Percentiles rank a stretch among this genome's conserved stretches.
Evolutionary conservation across 2,113 vertebrate genomes (phyloP).

Genomic region (Limnothrissa miodon): DNA sequence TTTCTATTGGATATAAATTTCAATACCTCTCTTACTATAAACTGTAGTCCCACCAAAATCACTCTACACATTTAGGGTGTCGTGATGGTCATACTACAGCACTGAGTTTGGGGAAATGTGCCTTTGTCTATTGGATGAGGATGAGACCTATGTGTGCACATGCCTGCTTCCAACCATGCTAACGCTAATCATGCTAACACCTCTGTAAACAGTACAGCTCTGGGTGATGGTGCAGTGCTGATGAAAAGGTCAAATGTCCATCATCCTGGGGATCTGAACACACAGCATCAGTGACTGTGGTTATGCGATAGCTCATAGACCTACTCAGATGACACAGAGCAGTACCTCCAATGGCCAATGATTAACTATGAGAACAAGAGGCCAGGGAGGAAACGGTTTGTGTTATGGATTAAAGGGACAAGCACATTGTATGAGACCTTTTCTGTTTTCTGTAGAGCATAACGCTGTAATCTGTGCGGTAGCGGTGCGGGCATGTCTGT

Average conservation of each 20-base stretch:
- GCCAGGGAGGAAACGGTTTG: not conserved
- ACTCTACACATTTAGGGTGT: no score
- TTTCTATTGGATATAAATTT: no score
- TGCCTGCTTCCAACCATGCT: not conserved
- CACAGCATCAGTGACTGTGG: not conserved
- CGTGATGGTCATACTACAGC: no score
- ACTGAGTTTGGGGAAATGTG: no score
- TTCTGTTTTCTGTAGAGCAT: not conserved
- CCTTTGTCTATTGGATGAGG: no score
- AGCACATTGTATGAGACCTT: not conserved
- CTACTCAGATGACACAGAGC: not conserved
- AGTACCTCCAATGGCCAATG: not conserved
- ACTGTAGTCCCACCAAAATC: no score
- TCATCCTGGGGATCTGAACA: not conserved
- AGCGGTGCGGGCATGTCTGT: no score
- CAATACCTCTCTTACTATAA: no score
- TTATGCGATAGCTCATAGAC: not conserved
- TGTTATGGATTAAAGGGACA: not conserved
- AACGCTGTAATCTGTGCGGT: no score
- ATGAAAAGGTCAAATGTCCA: not conserved
- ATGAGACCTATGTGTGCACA: no score
- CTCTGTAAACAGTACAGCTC: not conserved
- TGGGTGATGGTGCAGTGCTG: not conserved
- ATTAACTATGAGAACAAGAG: not conserved
- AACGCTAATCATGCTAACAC: not conserved